Evolutionary conservation across 1,140 invertebrate species (phyloP).

Genomic region (Saccostrea cuccullata): DNA sequence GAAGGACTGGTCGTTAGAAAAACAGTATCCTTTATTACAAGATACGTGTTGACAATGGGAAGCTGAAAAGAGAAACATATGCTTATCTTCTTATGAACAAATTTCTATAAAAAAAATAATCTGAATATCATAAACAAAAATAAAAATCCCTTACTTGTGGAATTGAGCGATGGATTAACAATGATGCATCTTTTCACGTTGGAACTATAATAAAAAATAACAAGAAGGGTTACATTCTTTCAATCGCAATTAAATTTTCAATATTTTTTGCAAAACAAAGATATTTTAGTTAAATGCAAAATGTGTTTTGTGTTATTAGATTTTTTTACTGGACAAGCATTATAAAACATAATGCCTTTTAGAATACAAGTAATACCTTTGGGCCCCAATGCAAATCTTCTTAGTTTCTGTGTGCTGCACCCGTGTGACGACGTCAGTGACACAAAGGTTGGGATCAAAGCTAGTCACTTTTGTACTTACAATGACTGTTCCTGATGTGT

Average conservation of each 20-base stretch:
- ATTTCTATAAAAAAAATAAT: not conserved
- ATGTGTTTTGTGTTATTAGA: no score
- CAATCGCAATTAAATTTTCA: no score
- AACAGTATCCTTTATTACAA: not conserved
- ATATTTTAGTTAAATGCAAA: no score
- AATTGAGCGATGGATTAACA: not conserved
- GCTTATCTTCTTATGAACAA: not conserved
- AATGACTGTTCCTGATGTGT: not conserved
- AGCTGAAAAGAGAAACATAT: not conserved
- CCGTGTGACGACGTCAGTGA: not conserved
- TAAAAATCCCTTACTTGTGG: not conserved
- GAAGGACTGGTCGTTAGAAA: not conserved
- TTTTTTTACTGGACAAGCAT: no score
- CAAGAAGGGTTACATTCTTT: no score
- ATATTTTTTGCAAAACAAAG: no score
- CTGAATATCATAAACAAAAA: not conserved
- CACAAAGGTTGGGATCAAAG: not conserved
- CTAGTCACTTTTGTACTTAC: not conserved
- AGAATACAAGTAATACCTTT: not conserved
- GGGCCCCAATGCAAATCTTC: not conserved
- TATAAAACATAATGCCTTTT: not conserved
- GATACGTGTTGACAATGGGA: constrained; percentile 1
- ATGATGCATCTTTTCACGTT: not conserved
- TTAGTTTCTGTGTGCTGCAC: not conserved
- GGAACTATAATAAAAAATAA: not conserved